Base-by-base conservation (phyloP, 2,888 invertebrate species). In the Plebejus anna region DNA sequence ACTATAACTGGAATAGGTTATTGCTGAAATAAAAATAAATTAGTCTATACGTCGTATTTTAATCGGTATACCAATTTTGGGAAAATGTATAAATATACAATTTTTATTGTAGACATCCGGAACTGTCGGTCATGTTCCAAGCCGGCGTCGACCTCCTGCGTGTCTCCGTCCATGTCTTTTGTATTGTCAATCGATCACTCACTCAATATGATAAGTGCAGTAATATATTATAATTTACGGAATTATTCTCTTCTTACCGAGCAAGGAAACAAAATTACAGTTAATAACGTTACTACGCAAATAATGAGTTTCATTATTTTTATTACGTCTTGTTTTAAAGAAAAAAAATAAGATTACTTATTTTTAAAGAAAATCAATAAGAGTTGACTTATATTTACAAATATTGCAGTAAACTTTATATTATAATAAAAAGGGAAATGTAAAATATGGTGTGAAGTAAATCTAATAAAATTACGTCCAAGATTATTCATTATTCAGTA, bases 401-500 rank as follows among this genome's bases (percentile, higher is more conserved):
- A 13, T 13, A 13, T 22, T 28, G 7, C 22, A 1, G 28, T 22
- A 59, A 6, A 59, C n/a, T 9, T 28, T 3, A 59, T n/a, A 59
- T n/a, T 6, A 22, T 22, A 28, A 61, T 9, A 7, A 11, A 61
- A 28, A 42, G 38, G 76, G 76, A 76, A 76, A 71, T 57, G 76
- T 72, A 76, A 76, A 28, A 55, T 66, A 32, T 72, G 51, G 72
- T 76, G 70, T 76, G 42, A 28, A 55, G 70, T 57, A 38, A 71
- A 42, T 66, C 66, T 66, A 42, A 71, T 55, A 76, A 38, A 70
- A 76, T 70, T 51, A 36, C 38, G 72, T 71, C 57, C 59, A 72
- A 76, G 71, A 76, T 70, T 76, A 76, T 76, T 76, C 76, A 76
- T 70, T 76, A 76, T 76, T 76, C 76, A 72, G 57, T 42, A 71